Conservation (phyloP, 1,140 invertebrate genomes). For the Solenopsis fugax region DNA sequence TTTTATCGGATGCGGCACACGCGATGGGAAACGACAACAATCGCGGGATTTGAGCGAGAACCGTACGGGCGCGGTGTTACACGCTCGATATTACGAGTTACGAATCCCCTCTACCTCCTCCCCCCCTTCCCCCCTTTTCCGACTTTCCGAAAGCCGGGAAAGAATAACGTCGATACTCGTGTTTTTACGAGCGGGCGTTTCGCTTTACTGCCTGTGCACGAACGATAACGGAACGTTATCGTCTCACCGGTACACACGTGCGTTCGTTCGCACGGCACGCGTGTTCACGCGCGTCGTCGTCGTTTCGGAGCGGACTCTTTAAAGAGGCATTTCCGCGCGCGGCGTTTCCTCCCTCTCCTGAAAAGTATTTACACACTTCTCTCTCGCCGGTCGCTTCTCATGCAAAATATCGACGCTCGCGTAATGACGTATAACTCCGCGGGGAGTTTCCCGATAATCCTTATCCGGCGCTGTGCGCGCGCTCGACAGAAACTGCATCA, state of each 20-base stretch:
- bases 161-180: conserved; percentile 41
- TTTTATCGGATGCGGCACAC: not conserved
- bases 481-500: not conserved
- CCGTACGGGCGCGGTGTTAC: not conserved
- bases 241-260: not conserved
- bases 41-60: not conserved
- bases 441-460: conserved; percentile 38
- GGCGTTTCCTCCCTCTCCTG: not conserved
- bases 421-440: conserved; percentile 5
- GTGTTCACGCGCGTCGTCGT: not conserved
- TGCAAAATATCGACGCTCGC: not conserved
- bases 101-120: not conserved
- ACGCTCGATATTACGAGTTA: conserved; percentile 32
- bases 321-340: conserved; percentile 30
- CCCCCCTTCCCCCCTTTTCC: too few relatives aligned
- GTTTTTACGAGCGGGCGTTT: conserved; percentile 68
- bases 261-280: conserved; percentile 2
- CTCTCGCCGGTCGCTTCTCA: not conserved
- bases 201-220: conserved; percentile 55
- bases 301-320: conserved; percentile 8
- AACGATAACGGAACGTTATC: conserved; percentile 40
- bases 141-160: conserved; percentile 31
- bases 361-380: conserved; percentile 13
- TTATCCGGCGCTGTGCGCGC: not conserved
- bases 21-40: not conserved